Percentiles rank a stretch among this genome's conserved stretches.
Conservation (phyloP, 2,888 invertebrate genomes). For the Galerucella nymphaeae region DNA sequence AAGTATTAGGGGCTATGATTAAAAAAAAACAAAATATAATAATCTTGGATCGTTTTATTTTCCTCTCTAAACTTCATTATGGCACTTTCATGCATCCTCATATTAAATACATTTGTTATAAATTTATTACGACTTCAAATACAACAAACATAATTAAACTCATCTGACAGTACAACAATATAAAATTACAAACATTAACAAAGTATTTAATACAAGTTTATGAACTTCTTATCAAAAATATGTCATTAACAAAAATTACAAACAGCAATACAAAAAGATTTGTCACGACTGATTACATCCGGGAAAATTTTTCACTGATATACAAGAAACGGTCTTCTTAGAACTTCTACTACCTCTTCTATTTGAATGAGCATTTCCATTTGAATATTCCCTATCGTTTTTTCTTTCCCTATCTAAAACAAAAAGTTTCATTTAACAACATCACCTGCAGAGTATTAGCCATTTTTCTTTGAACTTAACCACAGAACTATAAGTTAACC, state of each 20-base stretch:
- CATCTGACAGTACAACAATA: conserved; percentile 58
- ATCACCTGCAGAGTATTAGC: too few relatives aligned
- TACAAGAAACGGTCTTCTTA: conserved; percentile 71
- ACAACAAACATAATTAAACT: conserved; percentile 58
- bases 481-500: too few relatives aligned
- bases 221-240: conserved; percentile 43
- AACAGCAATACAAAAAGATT: conserved; percentile 44
- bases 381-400: conserved; percentile 48
- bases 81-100: conserved; percentile 55
- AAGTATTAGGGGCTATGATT: too few relatives aligned
- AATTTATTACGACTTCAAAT: conserved; percentile 38
- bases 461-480: too few relatives aligned
- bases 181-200: conserved; percentile 56
- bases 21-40: too few relatives aligned
- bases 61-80: conserved; percentile 50
- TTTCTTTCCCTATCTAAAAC: conserved; percentile 35
- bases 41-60: conserved; percentile 17
- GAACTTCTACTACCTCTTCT: conserved; percentile 68
- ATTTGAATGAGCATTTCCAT: conserved; percentile 63
- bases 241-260: conserved; percentile 47
- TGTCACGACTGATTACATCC: conserved; percentile 74
- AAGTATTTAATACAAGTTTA: conserved; percentile 53
- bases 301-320: conserved; percentile 70
- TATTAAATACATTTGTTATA: conserved; percentile 53
- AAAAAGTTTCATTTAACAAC: conserved; percentile 6